Base-by-base conservation (phyloP, 2,888 invertebrate genomes). In the Andrena haemorrhoa region DNA sequence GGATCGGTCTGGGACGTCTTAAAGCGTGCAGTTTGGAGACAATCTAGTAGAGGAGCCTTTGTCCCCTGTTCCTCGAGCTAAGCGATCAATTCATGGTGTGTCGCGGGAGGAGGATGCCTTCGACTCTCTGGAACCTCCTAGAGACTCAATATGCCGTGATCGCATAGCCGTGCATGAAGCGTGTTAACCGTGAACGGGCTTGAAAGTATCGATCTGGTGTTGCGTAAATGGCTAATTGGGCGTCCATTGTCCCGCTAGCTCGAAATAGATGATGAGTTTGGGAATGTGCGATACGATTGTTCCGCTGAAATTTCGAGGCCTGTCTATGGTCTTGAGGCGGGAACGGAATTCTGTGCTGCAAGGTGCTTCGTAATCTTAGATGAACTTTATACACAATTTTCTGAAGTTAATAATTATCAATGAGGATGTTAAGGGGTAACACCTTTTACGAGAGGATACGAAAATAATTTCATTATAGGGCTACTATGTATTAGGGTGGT, bases 21-120 rank as follows among this genome's bases (percentile, higher is more conserved):
- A 72, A 75, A 75, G 16, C 78, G 78, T 71, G 71, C 56, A 75
- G 75, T 63, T 70, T 56, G 66, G 70, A 72, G 64, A 82, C 84
- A 84, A 84, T 86, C 82, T 68, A 51, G 75, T 51, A 72, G 60
- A 63, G 74, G n/a, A 49, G 26, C 69, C 71, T 66, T 82, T 82
- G 82, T 82, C 74, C 63, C 49, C 12, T 20, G 71, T 77, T 71
- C 75, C 53, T 63, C 16, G 49, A 29, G 16, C 63, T 35, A 63
- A 63, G 68, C 75, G 80, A 65, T 80, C 72, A 72, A 80, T 80
- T 56, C 61, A 10, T 26, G 10, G 35, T n/a, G n/a, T 10, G 33
- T 10, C 23, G 23, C 31, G 47, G 60, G 7, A n/a, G 33, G 47
- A 6, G 12, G 20, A 29, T 20, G 51, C 53, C 41, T 72, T 49